Evolutionary conservation across 2,888 invertebrate species (phyloP), one percentile per base, ranked within the genome.

Genomic region (Odontocerum albicorne): DNA sequence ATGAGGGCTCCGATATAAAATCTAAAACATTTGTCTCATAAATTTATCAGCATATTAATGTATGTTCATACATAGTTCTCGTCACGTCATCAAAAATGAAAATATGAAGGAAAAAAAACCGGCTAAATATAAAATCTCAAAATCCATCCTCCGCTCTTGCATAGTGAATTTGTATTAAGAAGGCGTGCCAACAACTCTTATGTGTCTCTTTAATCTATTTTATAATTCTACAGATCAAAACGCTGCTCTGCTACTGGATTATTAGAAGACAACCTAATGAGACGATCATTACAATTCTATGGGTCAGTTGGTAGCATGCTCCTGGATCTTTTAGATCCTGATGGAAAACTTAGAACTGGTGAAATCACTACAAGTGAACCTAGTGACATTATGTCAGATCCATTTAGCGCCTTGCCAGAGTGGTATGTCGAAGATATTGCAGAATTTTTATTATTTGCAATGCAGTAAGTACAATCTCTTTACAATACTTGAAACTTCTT

Each of bases 361-460:
- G 55, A 57, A 32, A 32, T 36, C n/a, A 74, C 74, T 1, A 1
- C 74, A 77, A 33, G 74, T 72, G 42, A 69, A 74, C 62, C 74
- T 79, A 2, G 71, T 73, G 64, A 81, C 31, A 82, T 83, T 63
- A 78, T 86, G 43, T 84, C 90, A 12, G 80, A 82, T 63, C 81
- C 87, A 64, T 97, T 96, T 79, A 85, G 88, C 49, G 92, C 96
- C 65, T 81, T 94, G 68, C 98, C 98, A 33, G 97, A 98, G 78
- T 97, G 96, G 90, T 93, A 95, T 72, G 86, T 98, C 64, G 98
- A 98, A 74, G 97, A 98, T 70, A 89, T 97, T 64, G 95, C 97
- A 8, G 97, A 98, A 73, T 94, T 97, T 73, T 82, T 97, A 66
- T 83, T 96, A 22, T 96, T 96, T 69, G 86, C 91, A 2, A 83